Evolutionary conservation across 30 jellyfish, hydroid and myxozoan species (phyloP).

Genomic region (Nemopilema nomurai): DNA sequence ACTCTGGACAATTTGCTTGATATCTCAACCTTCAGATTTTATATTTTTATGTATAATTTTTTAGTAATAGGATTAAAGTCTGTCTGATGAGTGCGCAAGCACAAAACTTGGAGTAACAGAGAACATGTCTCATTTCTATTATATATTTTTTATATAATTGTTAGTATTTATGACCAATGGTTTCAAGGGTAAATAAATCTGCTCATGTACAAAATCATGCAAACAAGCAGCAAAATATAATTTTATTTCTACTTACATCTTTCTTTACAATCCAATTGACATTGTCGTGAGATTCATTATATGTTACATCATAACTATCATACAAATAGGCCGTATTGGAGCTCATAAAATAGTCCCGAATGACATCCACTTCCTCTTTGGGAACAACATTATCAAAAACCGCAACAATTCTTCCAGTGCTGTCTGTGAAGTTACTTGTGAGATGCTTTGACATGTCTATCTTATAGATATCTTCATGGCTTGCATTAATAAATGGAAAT

Average conservation of each 20-base stretch:
- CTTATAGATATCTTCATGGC: slow-evolving; percentile 35
- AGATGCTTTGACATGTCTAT: slow-evolving; percentile 58
- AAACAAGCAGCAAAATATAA: not conserved
- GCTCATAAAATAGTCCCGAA: slow-evolving; percentile 48
- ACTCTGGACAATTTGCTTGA: no score
- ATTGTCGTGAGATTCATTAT: slow-evolving; percentile 61
- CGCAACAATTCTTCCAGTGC: slow-evolving; percentile 44
- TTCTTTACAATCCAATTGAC: slow-evolving; percentile 66
- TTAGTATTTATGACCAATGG: no score
- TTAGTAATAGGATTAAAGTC: no score
- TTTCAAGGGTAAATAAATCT: not conserved
- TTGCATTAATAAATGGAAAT: slow-evolving; percentile 37
- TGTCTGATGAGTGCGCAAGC: not conserved
- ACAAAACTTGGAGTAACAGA: not conserved
- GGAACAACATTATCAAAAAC: slow-evolving; percentile 76
- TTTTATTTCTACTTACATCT: slow-evolving; percentile 23
- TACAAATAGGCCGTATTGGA: slow-evolving; percentile 32
- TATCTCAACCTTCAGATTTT: no score
- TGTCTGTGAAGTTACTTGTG: slow-evolving; percentile 53
- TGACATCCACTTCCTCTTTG: slow-evolving; percentile 51
- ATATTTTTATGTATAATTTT: no score
- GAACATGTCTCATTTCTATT: not conserved
- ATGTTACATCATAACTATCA: slow-evolving; percentile 56
- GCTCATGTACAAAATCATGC: not conserved
- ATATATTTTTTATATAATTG: no score